phyloP scores from a whole-genome alignment of 2,797 vertebrate species.

The Triplophysa yarkandensis region DNA sequence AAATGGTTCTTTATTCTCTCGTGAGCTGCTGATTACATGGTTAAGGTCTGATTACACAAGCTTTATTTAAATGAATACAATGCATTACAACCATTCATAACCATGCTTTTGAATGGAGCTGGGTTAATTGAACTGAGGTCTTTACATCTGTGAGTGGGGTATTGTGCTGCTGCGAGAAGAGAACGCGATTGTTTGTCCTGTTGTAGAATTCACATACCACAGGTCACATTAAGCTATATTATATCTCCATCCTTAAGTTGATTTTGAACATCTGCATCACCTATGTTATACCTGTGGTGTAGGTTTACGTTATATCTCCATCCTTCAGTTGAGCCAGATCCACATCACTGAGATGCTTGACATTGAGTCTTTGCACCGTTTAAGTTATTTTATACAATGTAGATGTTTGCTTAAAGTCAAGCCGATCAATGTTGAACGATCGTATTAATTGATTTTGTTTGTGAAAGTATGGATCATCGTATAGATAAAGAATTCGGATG shows the following conservation, averaged over 20 bases:
- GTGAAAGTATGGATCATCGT: too few relatives aligned
- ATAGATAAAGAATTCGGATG: neutral
- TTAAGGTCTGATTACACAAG: slow-evolving; percentile 40
- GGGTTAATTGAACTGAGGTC: slow-evolving; percentile 37
- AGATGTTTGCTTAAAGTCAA: neutral
- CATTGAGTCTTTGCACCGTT: neutral
- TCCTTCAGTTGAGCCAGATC: slow-evolving; percentile 3
- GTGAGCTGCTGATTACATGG: slow-evolving; percentile 42
- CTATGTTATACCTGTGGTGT: too few relatives aligned
- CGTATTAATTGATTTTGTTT: neutral
- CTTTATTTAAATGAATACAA: slow-evolving; percentile 34
- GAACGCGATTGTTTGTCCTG: neutral
- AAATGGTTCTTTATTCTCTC: slow-evolving; percentile 40
- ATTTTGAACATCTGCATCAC: neutral
- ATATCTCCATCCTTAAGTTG: slow-evolving; percentile 9
- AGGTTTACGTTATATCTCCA: slow-evolving; percentile 15
- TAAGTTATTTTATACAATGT: neutral
- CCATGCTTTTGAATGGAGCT: slow-evolving; percentile 32
- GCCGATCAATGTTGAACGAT: too few relatives aligned
- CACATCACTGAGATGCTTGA: neutral
- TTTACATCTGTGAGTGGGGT: slow-evolving; percentile 23
- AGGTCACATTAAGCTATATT: slow-evolving; percentile 1
- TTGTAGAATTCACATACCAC: neutral
- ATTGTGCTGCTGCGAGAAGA: slow-evolving; percentile 13
- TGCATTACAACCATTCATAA: slow-evolving; percentile 42